A percentile compares a stretch with the other conserved stretches of the same genome.
phyloP scores from a whole-genome alignment of 2,797 vertebrate species.

The Echeneis naucrates region DNA sequence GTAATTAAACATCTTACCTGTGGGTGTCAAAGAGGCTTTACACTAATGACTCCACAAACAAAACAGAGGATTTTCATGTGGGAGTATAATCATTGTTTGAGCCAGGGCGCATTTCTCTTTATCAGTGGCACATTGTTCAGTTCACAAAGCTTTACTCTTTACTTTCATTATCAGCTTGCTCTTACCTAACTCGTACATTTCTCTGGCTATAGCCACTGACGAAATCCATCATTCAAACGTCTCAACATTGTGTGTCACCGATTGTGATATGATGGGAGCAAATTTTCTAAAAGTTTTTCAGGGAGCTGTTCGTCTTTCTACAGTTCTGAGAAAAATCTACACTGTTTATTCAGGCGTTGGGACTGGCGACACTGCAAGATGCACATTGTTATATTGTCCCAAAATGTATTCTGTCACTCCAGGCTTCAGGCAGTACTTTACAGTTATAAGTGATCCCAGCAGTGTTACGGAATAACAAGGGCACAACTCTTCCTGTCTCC shows the following conservation, averaged over 20 bases:
- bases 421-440: constrained; percentile 6
- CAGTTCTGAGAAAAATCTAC: constrained; percentile 44
- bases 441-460: constrained; percentile 47
- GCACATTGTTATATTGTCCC: too few relatives aligned
- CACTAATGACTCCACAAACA: constrained; percentile 54
- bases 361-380: neutral
- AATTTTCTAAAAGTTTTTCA: constrained; percentile 7
- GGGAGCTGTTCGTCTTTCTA: constrained; percentile 34
- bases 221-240: constrained; percentile 26
- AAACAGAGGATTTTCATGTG: constrained; percentile 22
- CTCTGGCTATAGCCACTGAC: constrained; percentile 1
- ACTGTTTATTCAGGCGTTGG: constrained; percentile 37
- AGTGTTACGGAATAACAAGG: constrained; percentile 48
- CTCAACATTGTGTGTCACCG: constrained; percentile 15
- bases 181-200: constrained; percentile 12
- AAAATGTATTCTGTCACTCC: constrained; percentile 9
- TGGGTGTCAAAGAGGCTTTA: constrained; percentile 37
- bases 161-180: constrained; percentile 39
- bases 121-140: constrained; percentile 53
- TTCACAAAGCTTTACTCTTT: constrained; percentile 31
- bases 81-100: constrained; percentile 28
- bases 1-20: constrained; percentile 21
- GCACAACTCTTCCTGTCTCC: constrained; percentile 59
- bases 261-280: constrained; percentile 12
- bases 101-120: constrained; percentile 20